Conservation (phyloP, 1,140 invertebrate species). For the Melipona quadrifasciata region DNA sequence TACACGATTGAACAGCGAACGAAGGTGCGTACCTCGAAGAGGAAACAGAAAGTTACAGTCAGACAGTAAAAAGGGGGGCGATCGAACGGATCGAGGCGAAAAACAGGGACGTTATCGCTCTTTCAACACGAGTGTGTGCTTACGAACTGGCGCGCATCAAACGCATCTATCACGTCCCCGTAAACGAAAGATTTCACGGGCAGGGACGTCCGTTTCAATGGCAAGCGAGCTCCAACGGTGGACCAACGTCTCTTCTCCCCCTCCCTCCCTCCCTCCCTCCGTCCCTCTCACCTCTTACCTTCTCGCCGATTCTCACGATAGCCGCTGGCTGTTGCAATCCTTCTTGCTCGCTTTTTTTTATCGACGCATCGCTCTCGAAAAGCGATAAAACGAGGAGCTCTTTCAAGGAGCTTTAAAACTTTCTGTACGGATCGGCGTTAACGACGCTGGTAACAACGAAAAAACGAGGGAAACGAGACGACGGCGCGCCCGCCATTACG, state of each 20-base stretch:
- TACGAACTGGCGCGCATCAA: slow-evolving; percentile 47
- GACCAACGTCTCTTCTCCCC: slow-evolving; percentile 8
- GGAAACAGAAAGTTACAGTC: neutral
- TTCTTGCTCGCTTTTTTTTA: slow-evolving; percentile 21
- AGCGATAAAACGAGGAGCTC: slow-evolving; percentile 25
- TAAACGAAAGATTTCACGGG: slow-evolving; percentile 55
- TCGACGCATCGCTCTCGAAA: slow-evolving; percentile 8
- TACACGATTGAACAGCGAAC: too few relatives aligned
- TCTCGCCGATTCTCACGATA: slow-evolving; percentile 43
- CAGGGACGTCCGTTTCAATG: slow-evolving; percentile 44
- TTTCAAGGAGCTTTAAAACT: slow-evolving; percentile 35
- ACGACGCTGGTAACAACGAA: neutral
- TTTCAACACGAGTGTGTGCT: slow-evolving; percentile 42
- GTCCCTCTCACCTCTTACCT: too few relatives aligned
- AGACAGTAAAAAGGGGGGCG: neutral
- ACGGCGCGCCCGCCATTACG: neutral
- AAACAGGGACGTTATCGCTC: slow-evolving; percentile 59
- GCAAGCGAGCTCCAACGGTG: slow-evolving; percentile 16
- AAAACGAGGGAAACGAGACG: neutral
- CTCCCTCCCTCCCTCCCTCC: neutral
- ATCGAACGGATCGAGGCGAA: slow-evolving; percentile 45
- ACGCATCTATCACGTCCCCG: slow-evolving; percentile 62
- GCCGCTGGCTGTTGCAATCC: slow-evolving; percentile 20
- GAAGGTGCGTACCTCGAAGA: too few relatives aligned
- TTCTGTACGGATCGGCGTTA: neutral